phyloP scores from a whole-genome alignment of 2,113 vertebrate species.

The Pithys albifrons region DNA sequence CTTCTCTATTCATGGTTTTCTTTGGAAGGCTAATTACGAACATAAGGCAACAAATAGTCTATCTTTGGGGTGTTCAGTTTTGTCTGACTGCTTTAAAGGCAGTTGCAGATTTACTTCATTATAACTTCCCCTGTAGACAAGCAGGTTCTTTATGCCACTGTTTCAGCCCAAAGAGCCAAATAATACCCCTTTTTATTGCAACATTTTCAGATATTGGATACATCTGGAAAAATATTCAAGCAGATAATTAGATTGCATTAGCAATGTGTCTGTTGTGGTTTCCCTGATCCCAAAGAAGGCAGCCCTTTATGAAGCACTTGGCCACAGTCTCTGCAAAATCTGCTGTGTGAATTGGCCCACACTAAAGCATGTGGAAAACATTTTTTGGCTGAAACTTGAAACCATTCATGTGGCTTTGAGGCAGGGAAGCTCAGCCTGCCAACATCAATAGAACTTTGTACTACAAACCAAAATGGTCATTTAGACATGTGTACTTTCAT shows the following conservation, averaged over 20 bases:
- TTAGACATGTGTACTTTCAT: constrained; percentile 86
- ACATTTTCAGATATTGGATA: constrained; percentile 83
- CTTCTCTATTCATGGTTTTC: neutral
- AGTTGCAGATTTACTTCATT: constrained; percentile 58
- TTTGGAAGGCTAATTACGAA: constrained; percentile 37
- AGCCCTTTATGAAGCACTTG: constrained; percentile 82
- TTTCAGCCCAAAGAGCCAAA: constrained; percentile 72
- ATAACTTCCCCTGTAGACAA: constrained; percentile 73
- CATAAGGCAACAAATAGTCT: constrained; percentile 27
- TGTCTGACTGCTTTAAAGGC: constrained; percentile 70
- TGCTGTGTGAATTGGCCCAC: constrained; percentile 83
- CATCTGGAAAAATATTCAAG: constrained; percentile 87
- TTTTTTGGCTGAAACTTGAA: constrained; percentile 85
- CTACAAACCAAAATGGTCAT: constrained; percentile 86
- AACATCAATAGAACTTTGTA: constrained; percentile 89
- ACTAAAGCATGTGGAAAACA: constrained; percentile 86
- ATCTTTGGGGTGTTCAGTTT: constrained; percentile 50
- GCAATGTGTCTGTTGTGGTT: constrained; percentile 84
- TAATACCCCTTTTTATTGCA: constrained; percentile 81
- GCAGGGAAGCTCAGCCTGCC: constrained; percentile 82
- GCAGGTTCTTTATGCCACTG: constrained; percentile 79
- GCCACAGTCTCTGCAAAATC: constrained; percentile 78
- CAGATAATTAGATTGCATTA: constrained; percentile 86
- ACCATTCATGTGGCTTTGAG: constrained; percentile 88
- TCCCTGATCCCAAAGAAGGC: constrained; percentile 80